A percentile compares a stretch with the other conserved stretches of the same genome.
These are phyloP conservation scores for Cetoscarus ocellatus DNA, from an alignment of 2,797 vertebrate genomes.

Conservation along the genomic window DNA sequence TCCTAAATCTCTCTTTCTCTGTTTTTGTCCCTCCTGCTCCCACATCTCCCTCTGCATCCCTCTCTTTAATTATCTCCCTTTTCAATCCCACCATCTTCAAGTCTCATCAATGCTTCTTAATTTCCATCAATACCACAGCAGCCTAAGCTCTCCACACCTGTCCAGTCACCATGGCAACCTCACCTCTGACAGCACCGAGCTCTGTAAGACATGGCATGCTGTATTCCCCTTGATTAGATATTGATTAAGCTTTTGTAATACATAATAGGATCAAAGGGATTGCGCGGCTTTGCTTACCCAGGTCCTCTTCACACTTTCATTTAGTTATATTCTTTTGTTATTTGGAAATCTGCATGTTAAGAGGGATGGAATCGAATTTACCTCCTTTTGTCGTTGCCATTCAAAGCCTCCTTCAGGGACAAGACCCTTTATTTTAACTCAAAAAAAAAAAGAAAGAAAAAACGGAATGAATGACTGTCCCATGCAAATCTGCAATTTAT, in stretches of 20 bases:
- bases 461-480: slow-evolving; percentile 3
- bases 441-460: slow-evolving; percentile 18
- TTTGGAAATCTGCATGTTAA: slow-evolving; percentile 81
- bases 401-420: slow-evolving; percentile 48
- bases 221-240: slow-evolving; percentile 88
- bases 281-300: slow-evolving; percentile 78
- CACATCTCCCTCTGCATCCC: slow-evolving; percentile 54
- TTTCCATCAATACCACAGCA: slow-evolving; percentile 83
- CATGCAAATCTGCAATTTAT: slow-evolving; percentile 55
- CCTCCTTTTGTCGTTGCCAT: slow-evolving; percentile 61
- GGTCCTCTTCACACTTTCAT: slow-evolving; percentile 79
- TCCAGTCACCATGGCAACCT: slow-evolving; percentile 84
- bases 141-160: slow-evolving; percentile 81
- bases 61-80: slow-evolving; percentile 80
- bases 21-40: slow-evolving; percentile 28
- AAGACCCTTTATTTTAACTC: slow-evolving; percentile 18
- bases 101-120: slow-evolving; percentile 85
- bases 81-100: slow-evolving; percentile 80
- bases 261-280: slow-evolving; percentile 87
- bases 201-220: slow-evolving; percentile 82
- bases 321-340: slow-evolving; percentile 84
- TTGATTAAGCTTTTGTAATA: slow-evolving; percentile 90
- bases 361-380: slow-evolving; percentile 62
- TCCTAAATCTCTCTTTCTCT: slow-evolving; percentile 52
- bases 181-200: slow-evolving; percentile 86